Conservation (phyloP, 1,140 invertebrate genomes). For the Globodera ellingtonae region DNA sequence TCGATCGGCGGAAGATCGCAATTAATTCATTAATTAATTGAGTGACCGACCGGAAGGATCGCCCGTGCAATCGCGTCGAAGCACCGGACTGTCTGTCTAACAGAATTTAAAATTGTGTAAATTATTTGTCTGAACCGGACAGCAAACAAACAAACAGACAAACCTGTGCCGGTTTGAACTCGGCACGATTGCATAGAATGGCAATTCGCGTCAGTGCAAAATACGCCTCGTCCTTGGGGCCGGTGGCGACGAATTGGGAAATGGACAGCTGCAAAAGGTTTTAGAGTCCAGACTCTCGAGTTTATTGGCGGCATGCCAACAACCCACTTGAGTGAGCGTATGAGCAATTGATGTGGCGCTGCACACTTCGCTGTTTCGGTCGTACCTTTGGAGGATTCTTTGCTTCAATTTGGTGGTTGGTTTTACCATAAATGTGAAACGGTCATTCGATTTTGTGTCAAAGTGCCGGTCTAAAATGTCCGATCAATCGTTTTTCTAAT, state of each 20-base stretch:
- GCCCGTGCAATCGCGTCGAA: conserved; percentile 64
- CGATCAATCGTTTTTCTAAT: neutral
- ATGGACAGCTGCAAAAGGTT: conserved; percentile 13
- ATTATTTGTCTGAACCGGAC: neutral
- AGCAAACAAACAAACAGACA: conserved; percentile 67
- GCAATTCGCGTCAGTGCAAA: conserved; percentile 66
- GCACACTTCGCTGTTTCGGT: conserved; percentile 67
- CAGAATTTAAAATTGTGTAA: neutral
- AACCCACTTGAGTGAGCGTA: conserved; percentile 20
- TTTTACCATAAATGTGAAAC: conserved; percentile 70
- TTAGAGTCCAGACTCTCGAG: neutral
- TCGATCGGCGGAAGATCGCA: neutral
- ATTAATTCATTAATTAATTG: neutral
- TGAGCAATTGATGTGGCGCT: conserved; percentile 67
- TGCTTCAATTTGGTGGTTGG: neutral
- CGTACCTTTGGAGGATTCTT: conserved; percentile 68
- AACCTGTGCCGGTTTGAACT: conserved; percentile 69
- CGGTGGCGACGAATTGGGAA: conserved; percentile 14
- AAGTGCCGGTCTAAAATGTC: conserved; percentile 69
- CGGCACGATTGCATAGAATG: conserved; percentile 70
- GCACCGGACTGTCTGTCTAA: conserved; percentile 66
- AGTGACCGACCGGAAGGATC: conserved; percentile 53
- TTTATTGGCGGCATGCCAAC: neutral
- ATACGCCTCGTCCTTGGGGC: conserved; percentile 43
- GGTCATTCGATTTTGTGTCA: conserved; percentile 75